phyloP scores from a whole-genome alignment of 2,113 vertebrate genomes.

The Ahaetulla prasina region DNA sequence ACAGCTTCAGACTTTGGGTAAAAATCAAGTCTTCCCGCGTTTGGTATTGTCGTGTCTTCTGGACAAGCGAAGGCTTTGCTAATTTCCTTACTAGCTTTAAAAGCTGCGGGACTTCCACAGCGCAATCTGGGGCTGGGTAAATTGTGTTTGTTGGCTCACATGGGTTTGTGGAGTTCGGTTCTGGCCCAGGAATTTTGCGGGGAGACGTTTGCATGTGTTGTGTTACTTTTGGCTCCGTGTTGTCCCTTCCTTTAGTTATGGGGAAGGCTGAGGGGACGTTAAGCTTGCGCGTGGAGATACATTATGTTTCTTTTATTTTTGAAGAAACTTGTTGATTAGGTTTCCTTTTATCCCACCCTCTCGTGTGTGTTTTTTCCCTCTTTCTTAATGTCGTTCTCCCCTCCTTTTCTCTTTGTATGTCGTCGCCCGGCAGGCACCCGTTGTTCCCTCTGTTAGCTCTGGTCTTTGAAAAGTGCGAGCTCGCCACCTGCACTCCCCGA shows the following conservation, averaged over 20 bases:
- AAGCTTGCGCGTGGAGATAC: not conserved
- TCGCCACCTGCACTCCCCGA: conserved; percentile 97
- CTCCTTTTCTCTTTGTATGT: conserved; percentile 62
- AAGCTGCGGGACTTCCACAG: conserved; percentile 32
- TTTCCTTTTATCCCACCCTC: conserved; percentile 50
- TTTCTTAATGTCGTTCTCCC: conserved; percentile 60
- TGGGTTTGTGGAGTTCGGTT: conserved; percentile 19
- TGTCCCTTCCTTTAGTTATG: not conserved
- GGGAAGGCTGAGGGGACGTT: conserved; percentile 11
- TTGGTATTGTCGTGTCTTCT: conserved; percentile 43
- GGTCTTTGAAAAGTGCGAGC: conserved; percentile 99
- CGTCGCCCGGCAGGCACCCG: conserved; percentile 89
- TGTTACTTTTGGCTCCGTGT: conserved; percentile 11
- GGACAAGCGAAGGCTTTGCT: conserved; percentile 47
- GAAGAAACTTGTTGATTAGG: conserved; percentile 71
- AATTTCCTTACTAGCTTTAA: conserved; percentile 39
- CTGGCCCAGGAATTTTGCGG: conserved; percentile 23
- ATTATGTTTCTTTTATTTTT: not conserved
- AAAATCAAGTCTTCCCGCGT: conserved; percentile 40
- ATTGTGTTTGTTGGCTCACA: conserved; percentile 15
- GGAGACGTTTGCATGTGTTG: not conserved
- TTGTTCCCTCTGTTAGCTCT: conserved; percentile 97
- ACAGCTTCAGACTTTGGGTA: conserved; percentile 48
- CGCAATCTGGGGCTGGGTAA: conserved; percentile 15
- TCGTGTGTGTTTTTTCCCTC: conserved; percentile 41